Base-by-base conservation (phyloP, 2,888 invertebrate genomes). In the Temnothorax ravouxi region DNA sequence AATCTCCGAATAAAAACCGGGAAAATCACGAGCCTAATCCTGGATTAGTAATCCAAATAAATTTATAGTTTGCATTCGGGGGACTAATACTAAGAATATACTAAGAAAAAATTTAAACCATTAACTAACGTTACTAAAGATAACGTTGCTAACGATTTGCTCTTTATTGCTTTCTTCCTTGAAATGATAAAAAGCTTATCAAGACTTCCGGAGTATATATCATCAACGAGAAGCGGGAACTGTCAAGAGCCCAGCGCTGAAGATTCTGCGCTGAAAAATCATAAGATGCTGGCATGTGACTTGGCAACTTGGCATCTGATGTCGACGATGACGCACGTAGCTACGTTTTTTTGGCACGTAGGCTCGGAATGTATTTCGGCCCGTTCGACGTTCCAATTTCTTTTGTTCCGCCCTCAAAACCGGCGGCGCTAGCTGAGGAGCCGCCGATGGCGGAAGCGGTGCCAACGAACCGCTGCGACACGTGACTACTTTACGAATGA, bases 391-490 rank as follows among this genome's bases (percentile, higher is more conserved):
- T 66, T 89, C 91, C 87, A 86, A 89, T 87, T 90, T 84, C 86
- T 90, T 89, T 91, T 86, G 87, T 88, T 89, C 84, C 88, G 87
- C 87, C 86, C 88, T 90, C 86, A 86, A 89, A 87, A 89, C 81
- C 87, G 90, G 91, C 90, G 90, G 87, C 83, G 86, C 9, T 82
- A 34, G 34, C 34, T 34, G 34, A 34, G 6, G 0, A 75, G 71
- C 54, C 50, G 75, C 50, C 75, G 75, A 50, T 66, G 25, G 71
- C 62, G 85, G 50, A 79, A 64, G 21, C 79, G 61, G 67, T 92
- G 92, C 92, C 92, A 92, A 92, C 85, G 90, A 91, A 90, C 90
- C 84, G 50, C 38, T 69, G 38, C 9, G 88, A 89, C 88, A 87
- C 85, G 87, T 89, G 87, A 89, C 86, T 76, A 52, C 74, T 84